Percentiles rank a stretch among this genome's conserved stretches.
Evolutionary conservation across 2,797 vertebrate genomes (phyloP).

Genomic region (Salmo trutta): DNA sequence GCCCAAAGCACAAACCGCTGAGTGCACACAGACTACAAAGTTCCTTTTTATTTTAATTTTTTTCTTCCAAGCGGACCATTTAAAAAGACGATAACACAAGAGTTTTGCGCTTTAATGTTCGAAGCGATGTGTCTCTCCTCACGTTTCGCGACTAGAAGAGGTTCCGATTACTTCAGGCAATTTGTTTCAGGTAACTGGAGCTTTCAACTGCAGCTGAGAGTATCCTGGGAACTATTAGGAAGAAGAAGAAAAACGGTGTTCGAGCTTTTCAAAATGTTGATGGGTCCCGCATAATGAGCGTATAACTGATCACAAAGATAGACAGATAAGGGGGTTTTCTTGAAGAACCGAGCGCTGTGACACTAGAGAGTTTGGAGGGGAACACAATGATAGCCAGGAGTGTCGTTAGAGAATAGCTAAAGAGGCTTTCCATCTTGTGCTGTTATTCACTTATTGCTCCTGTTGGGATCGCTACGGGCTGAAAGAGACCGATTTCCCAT

Average conservation of each 20-base stretch:
- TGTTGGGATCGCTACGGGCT: slow-evolving; percentile 72
- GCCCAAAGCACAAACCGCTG: slow-evolving; percentile 78
- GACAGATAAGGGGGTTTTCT: slow-evolving; percentile 51
- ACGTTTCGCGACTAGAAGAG: slow-evolving; percentile 69
- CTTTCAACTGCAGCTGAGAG: slow-evolving; percentile 77
- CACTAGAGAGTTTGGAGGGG: slow-evolving; percentile 36
- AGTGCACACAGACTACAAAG: slow-evolving; percentile 78
- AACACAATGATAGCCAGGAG: slow-evolving; percentile 57
- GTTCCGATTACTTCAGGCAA: slow-evolving; percentile 81
- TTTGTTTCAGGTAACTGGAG: slow-evolving; percentile 85
- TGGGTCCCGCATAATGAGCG: slow-evolving; percentile 76
- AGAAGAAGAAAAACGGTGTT: slow-evolving; percentile 49
- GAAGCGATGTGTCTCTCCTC: slow-evolving; percentile 68
- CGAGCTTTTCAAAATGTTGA: slow-evolving; percentile 78
- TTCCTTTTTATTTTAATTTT: slow-evolving; percentile 66
- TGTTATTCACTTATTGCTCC: slow-evolving; percentile 70
- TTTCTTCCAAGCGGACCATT: slow-evolving; percentile 73
- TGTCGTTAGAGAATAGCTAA: slow-evolving; percentile 56
- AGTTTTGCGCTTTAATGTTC: slow-evolving; percentile 78
- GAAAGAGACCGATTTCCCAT: slow-evolving; percentile 45
- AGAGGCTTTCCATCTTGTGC: slow-evolving; percentile 54
- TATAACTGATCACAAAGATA: slow-evolving; percentile 75
- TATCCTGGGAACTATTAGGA: slow-evolving; percentile 79
- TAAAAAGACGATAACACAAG: slow-evolving; percentile 72
- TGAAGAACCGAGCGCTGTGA: slow-evolving; percentile 25